Evolutionary conservation across 2,888 invertebrate genomes (phyloP), one percentile per base, ranked within the genome.

Genomic region (Dyspetes luteomarginatus): DNA sequence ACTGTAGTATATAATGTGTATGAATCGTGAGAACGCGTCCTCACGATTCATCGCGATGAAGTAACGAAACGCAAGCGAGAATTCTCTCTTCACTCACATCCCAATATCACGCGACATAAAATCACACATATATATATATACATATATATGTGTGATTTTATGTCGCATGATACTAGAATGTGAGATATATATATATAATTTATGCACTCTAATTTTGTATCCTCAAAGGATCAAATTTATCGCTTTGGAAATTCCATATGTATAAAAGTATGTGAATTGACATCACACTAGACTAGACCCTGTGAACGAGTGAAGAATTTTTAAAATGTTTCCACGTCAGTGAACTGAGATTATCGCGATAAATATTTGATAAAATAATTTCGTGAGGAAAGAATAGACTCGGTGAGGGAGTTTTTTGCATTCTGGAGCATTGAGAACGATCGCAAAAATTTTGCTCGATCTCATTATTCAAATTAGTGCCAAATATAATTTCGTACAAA

Each of bases 401-500:
- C 1, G 73, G 58, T 19, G 78, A 45, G 0, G 45, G 36, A 26
- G 26, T 45, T 43, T 55, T 55, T 7, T 17, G 19, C 17, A 55
- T 48, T 4, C 1, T n/a, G 5, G 58, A 3, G n/a, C n/a, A 43
- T 30, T 28, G 26, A 22, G 48, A 65, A 9, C 55, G 65, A 52
- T 72, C 72, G 28, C 26, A 48, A 2, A 45, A 26, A 17, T 17
- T 22, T 0, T 19, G 1, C 3, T 4, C 22, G 2, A 50, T 73
- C 24, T 62, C 62, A 50, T 22, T 43, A 1, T 68, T 62, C 3
- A 26, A 43, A 4, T 43, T 43, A 4, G 43, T 45, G 1, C 48
- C 74, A 45, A 88, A 86, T 0, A 81, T 74, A 19, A 89, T 84
- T 9, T 84, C 82, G 55, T 85, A 83, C 3, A 88, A 79, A 64